Evolutionary conservation across 1,140 invertebrate genomes (phyloP).

Genomic region (Zeugodacus cucurbitae): DNA sequence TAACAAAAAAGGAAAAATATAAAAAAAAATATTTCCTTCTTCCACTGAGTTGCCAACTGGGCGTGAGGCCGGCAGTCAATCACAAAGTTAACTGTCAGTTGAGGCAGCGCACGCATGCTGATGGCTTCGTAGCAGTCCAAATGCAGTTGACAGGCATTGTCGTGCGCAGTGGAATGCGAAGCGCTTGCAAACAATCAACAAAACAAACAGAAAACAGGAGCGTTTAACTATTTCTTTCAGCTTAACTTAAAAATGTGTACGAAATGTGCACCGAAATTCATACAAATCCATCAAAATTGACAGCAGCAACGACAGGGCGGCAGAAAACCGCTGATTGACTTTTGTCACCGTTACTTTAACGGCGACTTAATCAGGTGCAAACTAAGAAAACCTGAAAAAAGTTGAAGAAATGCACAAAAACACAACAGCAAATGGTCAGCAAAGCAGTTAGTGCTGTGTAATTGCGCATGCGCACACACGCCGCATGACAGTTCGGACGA

Average conservation of each 20-base stretch:
- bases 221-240: too few relatives aligned
- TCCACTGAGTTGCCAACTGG: background rate
- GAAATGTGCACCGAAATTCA: background rate
- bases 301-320: background rate
- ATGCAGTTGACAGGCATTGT: background rate
- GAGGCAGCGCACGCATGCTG: background rate
- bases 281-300: background rate
- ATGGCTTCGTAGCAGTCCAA: background rate
- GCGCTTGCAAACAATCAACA: background rate
- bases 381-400: background rate
- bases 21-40: background rate
- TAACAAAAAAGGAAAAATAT: background rate
- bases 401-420: background rate
- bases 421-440: background rate
- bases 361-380: background rate
- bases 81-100: background rate
- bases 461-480: background rate
- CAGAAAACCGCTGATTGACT: constrained; percentile 2
- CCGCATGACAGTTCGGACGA: background rate
- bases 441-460: background rate
- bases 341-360: background rate
- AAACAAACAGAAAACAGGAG: background rate
- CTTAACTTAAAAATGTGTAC: background rate
- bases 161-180: background rate
- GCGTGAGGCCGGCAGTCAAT: background rate